These are phyloP conservation scores for Takifugu ocellatus DNA, from an alignment of 2,797 vertebrate genomes.

Conservation along the genomic window DNA sequence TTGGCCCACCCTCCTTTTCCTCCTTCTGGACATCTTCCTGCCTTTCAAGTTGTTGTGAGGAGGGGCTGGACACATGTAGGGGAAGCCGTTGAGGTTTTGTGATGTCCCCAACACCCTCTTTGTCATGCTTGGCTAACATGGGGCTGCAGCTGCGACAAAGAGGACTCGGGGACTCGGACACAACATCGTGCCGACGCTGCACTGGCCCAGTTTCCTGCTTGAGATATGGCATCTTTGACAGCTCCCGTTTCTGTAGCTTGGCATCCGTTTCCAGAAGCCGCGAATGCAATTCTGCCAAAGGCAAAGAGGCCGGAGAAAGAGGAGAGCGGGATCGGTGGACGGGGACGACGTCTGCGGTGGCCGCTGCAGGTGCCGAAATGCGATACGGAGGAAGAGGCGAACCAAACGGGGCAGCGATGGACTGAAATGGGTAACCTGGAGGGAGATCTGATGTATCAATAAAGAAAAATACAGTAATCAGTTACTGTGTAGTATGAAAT, in stretches of 20 bases:
- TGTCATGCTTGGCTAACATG: constrained; percentile 39
- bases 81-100: constrained; percentile 29
- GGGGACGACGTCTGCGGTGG: constrained; percentile 77
- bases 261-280: constrained; percentile 76
- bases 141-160: constrained; percentile 55
- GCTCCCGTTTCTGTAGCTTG: constrained; percentile 80
- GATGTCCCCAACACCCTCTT: constrained; percentile 24
- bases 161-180: constrained; percentile 51
- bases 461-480: constrained; percentile 13
- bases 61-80: constrained; percentile 34
- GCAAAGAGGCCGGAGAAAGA: constrained; percentile 72
- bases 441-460: constrained; percentile 80
- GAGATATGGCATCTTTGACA: constrained; percentile 69
- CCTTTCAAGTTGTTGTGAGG: constrained; percentile 17
- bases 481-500: too few relatives aligned
- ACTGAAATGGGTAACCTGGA: constrained; percentile 85
- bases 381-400: constrained; percentile 85
- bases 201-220: constrained; percentile 80
- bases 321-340: constrained; percentile 75
- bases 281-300: constrained; percentile 71
- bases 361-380: constrained; percentile 75
- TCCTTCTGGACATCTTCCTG: constrained; percentile 40
- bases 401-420: constrained; percentile 84
- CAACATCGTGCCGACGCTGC: constrained; percentile 58
- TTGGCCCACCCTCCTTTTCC: constrained; percentile 58